These are phyloP conservation scores for Simalia tracyae DNA, from an alignment of 2,797 vertebrate genomes.

Conservation along the genomic window DNA sequence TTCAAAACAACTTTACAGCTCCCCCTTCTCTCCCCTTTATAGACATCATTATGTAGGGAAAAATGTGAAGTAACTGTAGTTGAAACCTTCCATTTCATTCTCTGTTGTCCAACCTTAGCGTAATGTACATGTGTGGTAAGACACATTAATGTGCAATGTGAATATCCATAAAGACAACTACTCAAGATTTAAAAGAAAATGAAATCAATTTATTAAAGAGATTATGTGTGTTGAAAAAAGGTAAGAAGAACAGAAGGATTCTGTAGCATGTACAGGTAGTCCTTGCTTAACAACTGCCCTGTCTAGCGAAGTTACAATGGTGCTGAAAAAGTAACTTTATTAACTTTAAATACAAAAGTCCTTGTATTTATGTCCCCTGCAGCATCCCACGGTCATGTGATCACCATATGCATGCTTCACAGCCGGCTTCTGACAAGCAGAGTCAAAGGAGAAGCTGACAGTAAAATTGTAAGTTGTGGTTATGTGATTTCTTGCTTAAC, in stretches of 20 bases:
- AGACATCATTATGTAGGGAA: neutral
- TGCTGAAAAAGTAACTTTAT: neutral
- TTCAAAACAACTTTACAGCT: neutral
- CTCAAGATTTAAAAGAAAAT: neutral
- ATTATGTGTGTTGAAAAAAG: neutral
- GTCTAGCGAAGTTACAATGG: neutral
- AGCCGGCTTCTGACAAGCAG: neutral
- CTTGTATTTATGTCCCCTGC: neutral
- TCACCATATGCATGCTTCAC: neutral
- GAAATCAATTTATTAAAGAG: neutral
- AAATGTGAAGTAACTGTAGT: neutral
- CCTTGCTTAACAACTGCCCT: neutral
- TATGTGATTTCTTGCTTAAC: neutral
- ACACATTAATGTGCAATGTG: neutral
- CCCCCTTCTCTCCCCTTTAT: neutral
- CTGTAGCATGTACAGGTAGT: neutral
- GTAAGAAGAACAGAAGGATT: neutral
- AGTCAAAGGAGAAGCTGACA: neutral
- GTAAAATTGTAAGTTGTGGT: neutral
- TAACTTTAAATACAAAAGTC: neutral
- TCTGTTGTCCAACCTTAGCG: neutral
- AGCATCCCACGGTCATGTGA: neutral
- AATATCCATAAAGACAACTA: neutral
- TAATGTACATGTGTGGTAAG: neutral
- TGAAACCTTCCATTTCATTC: neutral